Base-by-base conservation (phyloP, 2,888 invertebrate species). In the Tachina fera region DNA sequence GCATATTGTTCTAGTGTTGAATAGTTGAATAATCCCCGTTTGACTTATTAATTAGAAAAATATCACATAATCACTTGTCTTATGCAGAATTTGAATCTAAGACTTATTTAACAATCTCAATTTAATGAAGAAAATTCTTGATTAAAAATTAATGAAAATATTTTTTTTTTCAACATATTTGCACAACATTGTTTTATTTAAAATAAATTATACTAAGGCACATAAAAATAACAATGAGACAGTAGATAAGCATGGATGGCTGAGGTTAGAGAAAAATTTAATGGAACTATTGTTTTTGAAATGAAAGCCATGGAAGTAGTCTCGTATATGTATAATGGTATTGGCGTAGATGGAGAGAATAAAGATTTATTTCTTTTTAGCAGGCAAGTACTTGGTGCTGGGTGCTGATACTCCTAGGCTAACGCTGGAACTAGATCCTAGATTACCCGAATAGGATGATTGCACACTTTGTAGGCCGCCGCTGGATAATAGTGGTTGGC, bases 311-410 rank as follows among this genome's bases (percentile, higher is more conserved):
- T 51, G 16, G 10, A 51, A 1, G 16, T 16, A 51, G 16, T 16
- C 6, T 61, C 13, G 16, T 14, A 47, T 65, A n/a, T n/a, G n/a
- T n/a, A 53, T 75, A 43, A 80, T 65, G 75, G 51, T 49, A 82
- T 74, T 11, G 60, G 16, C 10, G 16, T 31, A 31, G 31, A 11
- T 65, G 63, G 63, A 14, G n/a, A 6, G 9, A 43, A 9, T 9
- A 11, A 13, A 1, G 67, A 41, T 43, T 77, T 89, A 90, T 84
- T 89, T 89, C 72, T 89, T 88, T 87, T 90, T 90, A 68, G 88
- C 88, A 9, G 80, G 78, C 70, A 78, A 61, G 61, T 78, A 78
- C 13, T 78, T 70, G 4, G 4, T 19, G 11, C 39, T 43, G 22
- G 80, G 56, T 43, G 58, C 41, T 41, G 72, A 83, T 56, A 53